Percentiles rank a stretch among this genome's conserved stretches.
These are phyloP conservation scores for Caprella mutica DNA, from an alignment of 2,888 invertebrate genomes.

Conservation along the genomic window DNA sequence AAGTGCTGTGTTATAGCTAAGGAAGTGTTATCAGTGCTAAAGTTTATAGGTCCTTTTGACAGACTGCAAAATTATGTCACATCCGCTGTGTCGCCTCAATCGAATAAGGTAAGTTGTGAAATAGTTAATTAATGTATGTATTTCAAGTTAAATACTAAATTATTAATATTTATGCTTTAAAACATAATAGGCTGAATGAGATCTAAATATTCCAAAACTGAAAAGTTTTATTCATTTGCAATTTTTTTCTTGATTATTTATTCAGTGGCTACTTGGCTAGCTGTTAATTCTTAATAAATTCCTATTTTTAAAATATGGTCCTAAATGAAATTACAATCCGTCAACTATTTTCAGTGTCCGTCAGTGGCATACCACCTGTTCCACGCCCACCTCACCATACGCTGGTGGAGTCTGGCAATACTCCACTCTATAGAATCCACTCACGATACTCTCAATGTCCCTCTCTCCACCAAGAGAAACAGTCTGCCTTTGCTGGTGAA, in stretches of 20 bases:
- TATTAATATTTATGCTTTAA: neutral
- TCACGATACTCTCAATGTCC: neutral
- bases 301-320: neutral
- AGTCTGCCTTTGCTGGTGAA: too few species aligned
- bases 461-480: too few species aligned
- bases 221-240: too few species aligned
- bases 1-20: too few species aligned
- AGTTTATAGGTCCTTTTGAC: conserved; percentile 17
- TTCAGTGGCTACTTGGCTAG: too few species aligned
- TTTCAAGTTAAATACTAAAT: neutral
- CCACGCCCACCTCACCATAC: conserved; percentile 29
- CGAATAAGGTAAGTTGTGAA: conserved; percentile 20
- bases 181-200: neutral
- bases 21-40: conserved; percentile 13
- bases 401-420: conserved; percentile 30
- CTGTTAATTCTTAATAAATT: neutral
- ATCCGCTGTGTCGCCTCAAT: conserved; percentile 17
- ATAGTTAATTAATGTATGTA: neutral
- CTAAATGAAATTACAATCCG: neutral
- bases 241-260: too few species aligned
- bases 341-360: conserved; percentile 14
- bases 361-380: conserved; percentile 31
- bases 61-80: conserved; percentile 22
- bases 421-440: conserved; percentile 16
- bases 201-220: neutral